A percentile compares a stretch with the other conserved stretches of the same genome.
phyloP scores from a whole-genome alignment of 2,888 invertebrate species.

The Perizoma affinitatum region DNA sequence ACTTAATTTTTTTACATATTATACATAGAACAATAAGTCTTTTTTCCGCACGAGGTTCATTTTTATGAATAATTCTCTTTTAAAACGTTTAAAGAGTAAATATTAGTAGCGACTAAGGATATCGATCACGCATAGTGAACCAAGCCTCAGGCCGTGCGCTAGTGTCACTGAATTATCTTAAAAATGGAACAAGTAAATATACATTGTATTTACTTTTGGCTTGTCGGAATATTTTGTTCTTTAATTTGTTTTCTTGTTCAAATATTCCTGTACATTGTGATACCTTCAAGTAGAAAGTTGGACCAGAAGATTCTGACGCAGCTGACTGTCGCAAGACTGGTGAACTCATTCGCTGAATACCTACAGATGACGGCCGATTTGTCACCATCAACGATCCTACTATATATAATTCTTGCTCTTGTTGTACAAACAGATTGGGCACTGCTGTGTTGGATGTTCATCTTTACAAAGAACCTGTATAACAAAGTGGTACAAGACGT shows the following conservation, averaged over 20 bases:
- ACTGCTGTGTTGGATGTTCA: conserved; percentile 13
- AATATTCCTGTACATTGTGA: conserved; percentile 15
- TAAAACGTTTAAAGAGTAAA: too few species aligned
- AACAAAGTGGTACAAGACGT: conserved; percentile 16
- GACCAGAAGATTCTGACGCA: conserved; percentile 23
- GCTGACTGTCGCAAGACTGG: conserved; percentile 9
- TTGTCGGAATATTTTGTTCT: conserved; percentile 3
- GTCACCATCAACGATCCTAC: not conserved
- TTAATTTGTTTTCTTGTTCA: conserved; percentile 10
- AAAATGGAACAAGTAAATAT: conserved; percentile 6
- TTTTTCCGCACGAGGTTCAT: too few species aligned
- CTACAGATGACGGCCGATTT: not conserved
- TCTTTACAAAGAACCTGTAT: conserved; percentile 17
- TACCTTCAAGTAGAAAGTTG: conserved; percentile 18
- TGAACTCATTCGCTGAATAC: conserved; percentile 7
- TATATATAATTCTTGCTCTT: not conserved
- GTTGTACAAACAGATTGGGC: conserved; percentile 8
- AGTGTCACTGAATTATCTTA: not conserved
- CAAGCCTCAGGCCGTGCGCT: not conserved
- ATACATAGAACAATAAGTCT: too few species aligned
- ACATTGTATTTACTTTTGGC: conserved; percentile 6
- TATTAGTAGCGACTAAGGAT: not conserved
- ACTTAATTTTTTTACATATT: too few species aligned
- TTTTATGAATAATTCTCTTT: too few species aligned
- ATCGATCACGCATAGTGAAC: not conserved